Evolutionary conservation across 1,140 invertebrate species (phyloP).

Genomic region (Ips typographus): DNA sequence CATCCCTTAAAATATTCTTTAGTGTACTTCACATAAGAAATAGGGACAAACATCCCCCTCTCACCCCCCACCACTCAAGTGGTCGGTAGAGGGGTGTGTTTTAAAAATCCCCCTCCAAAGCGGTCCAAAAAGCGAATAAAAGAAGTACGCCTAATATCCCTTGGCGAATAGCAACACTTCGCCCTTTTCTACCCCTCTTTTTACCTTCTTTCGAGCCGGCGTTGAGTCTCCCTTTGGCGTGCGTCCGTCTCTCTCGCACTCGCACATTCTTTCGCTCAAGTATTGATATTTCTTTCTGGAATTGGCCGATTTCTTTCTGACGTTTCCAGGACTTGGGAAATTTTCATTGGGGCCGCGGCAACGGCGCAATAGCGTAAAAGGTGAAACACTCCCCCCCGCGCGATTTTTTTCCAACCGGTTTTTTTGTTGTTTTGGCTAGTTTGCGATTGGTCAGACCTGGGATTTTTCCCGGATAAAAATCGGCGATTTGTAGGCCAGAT

Average conservation of each 20-base stretch:
- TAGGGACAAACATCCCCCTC: too few relatives aligned
- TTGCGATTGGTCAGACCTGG: not conserved
- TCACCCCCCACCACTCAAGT: not conserved
- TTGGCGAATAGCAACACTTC: constrained; percentile 29
- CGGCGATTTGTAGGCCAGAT: constrained; percentile 6
- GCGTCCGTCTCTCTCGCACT: constrained; percentile 6
- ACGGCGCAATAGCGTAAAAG: constrained; percentile 8
- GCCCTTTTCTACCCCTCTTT: constrained; percentile 29
- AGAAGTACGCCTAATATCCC: constrained; percentile 27
- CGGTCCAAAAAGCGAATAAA: constrained; percentile 14
- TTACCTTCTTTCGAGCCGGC: constrained; percentile 19
- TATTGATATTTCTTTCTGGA: constrained; percentile 23
- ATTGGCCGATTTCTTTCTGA: constrained; percentile 14
- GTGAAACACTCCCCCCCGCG: not conserved
- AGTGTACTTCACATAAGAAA: too few relatives aligned
- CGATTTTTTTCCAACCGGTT: not conserved
- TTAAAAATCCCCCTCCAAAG: constrained; percentile 25
- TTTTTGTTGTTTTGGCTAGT: not conserved
- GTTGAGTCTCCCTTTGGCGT: not conserved
- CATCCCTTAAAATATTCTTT: too few relatives aligned
- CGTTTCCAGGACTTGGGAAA: constrained; percentile 14
- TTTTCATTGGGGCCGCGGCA: constrained; percentile 10
- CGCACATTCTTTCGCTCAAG: constrained; percentile 8
- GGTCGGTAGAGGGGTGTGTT: constrained; percentile 11
- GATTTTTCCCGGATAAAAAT: constrained; percentile 10